Percentiles rank a stretch among this genome's conserved stretches.
Evolutionary conservation across 2,888 invertebrate species (phyloP).

Genomic region (Agyllia agylla): DNA sequence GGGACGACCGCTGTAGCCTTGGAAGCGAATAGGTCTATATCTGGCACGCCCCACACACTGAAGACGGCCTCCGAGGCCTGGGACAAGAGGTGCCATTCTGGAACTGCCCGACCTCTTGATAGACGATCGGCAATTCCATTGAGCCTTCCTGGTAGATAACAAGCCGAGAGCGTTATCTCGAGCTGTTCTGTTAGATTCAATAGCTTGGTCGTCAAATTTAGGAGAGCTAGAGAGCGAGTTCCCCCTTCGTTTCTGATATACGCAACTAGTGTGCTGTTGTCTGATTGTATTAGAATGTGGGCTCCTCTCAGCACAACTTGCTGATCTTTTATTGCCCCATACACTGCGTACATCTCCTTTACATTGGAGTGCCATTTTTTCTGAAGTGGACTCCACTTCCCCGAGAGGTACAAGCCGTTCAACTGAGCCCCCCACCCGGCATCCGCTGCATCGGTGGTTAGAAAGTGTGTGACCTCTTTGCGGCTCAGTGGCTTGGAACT

Average conservation of each 20-base stretch:
- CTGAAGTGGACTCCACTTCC: neutral
- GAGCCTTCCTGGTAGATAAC: neutral
- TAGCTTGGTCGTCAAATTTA: neutral
- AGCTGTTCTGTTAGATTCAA: neutral
- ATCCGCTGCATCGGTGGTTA: neutral
- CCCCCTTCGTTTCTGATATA: neutral
- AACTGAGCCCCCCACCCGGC: neutral
- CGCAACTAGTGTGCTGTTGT: neutral
- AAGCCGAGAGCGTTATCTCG: neutral
- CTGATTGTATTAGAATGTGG: neutral
- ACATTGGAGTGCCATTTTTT: neutral
- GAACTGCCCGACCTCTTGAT: neutral
- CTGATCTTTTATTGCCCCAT: neutral
- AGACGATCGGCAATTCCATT: neutral
- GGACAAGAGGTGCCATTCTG: neutral
- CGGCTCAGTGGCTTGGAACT: neutral
- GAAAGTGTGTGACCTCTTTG: neutral
- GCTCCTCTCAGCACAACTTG: neutral
- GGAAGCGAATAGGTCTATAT: neutral
- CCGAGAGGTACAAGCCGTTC: neutral
- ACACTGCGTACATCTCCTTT: neutral
- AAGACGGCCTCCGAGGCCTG: neutral
- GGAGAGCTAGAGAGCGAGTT: neutral
- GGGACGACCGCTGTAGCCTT: constrained; percentile 30
- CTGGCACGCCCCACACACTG: neutral